These are phyloP conservation scores for Pemphredon lugubris DNA, from an alignment of 2,888 invertebrate species.

Conservation along the genomic window DNA sequence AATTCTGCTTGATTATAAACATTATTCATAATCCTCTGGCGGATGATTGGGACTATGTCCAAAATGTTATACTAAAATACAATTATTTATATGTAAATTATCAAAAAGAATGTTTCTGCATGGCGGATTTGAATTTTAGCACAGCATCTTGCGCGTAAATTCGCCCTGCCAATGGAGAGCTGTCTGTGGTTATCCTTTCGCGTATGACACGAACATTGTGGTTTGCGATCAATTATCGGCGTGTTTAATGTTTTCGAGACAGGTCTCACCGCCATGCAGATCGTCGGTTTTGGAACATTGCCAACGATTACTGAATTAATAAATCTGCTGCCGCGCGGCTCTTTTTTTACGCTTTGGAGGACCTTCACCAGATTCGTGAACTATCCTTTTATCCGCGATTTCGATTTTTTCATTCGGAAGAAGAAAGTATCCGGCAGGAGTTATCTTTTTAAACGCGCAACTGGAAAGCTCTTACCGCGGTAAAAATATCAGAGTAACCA, in stretches of 20 bases:
- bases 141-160: constrained; percentile 1
- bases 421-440: too few relatives aligned
- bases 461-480: too few relatives aligned
- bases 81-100: too few relatives aligned
- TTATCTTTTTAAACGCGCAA: too few relatives aligned
- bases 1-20: too few relatives aligned
- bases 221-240: constrained; percentile 21
- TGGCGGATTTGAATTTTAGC: too few relatives aligned
- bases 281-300: constrained; percentile 21
- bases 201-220: constrained; percentile 21
- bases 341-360: neutral
- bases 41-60: too few relatives aligned
- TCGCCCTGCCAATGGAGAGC: constrained; percentile 26
- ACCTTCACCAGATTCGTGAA: neutral
- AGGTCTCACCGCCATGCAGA: constrained; percentile 2
- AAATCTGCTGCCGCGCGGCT: constrained; percentile 6
- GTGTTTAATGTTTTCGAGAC: constrained; percentile 16
- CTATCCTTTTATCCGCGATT: neutral
- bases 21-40: too few relatives aligned
- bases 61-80: too few relatives aligned
- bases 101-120: too few relatives aligned
- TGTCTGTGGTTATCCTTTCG: constrained; percentile 26
- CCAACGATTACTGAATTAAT: constrained; percentile 33
- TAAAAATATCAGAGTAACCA: too few relatives aligned
- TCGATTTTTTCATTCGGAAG: too few relatives aligned